Conservation (phyloP, 2,888 invertebrate species). For the Tanytarsus gracilentus region DNA sequence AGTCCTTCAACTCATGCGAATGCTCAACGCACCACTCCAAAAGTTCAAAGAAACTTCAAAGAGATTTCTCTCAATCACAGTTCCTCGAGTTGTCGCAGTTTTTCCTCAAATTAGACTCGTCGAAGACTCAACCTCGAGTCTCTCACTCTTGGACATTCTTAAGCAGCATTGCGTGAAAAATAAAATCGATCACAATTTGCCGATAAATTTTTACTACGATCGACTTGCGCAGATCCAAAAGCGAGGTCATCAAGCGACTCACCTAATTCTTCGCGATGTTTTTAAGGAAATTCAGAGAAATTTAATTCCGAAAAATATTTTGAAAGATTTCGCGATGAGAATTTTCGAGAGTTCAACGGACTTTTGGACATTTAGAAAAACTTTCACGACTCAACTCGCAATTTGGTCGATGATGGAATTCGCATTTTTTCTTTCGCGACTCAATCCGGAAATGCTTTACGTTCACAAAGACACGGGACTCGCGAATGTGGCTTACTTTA, state of each 20-base stretch:
- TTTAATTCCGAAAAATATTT: slow-evolving; percentile 76
- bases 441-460: slow-evolving; percentile 97
- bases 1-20: slow-evolving; percentile 84
- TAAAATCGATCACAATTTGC: slow-evolving; percentile 79
- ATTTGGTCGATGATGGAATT: slow-evolving; percentile 88
- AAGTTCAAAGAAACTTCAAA: slow-evolving; percentile 94
- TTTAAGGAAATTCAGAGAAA: slow-evolving; percentile 79
- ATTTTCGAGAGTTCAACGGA: slow-evolving; percentile 88
- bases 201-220: slow-evolving; percentile 87
- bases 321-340: slow-evolving; percentile 82
- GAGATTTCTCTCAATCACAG: slow-evolving; percentile 85
- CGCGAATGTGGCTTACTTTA: slow-evolving; percentile 89
- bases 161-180: slow-evolving; percentile 69
- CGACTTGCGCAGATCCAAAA: slow-evolving; percentile 82
- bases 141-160: slow-evolving; percentile 85
- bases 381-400: slow-evolving; percentile 81
- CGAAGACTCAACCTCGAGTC: slow-evolving; percentile 88
- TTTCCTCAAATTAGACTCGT: slow-evolving; percentile 92
- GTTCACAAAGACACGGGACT: slow-evolving; percentile 94
- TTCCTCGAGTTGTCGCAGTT: slow-evolving; percentile 91
- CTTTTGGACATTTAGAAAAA: slow-evolving; percentile 97
- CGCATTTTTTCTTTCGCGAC: slow-evolving; percentile 81
- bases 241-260: slow-evolving; percentile 79
- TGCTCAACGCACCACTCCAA: slow-evolving; percentile 88
- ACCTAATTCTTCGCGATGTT: slow-evolving; percentile 82